Evolutionary conservation across 2,113 vertebrate genomes (phyloP).

Genomic region (Nesogale talazaci): DNA sequence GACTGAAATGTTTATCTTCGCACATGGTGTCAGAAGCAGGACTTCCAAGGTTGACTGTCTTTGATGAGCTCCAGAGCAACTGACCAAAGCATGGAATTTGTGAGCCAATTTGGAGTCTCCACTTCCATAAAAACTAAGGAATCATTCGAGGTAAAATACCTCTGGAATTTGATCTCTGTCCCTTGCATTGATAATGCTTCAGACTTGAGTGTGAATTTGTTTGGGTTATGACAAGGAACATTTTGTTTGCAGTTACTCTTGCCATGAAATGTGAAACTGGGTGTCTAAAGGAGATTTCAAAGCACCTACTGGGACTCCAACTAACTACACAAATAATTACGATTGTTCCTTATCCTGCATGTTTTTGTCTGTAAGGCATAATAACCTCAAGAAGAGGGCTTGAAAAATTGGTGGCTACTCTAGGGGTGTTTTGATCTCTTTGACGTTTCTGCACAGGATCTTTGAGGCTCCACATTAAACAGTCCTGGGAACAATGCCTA

Average conservation of each 20-base stretch:
- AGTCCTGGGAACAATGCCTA: too few species aligned
- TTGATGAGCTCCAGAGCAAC: neutral
- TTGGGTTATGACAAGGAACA: too few species aligned
- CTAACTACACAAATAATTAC: neutral
- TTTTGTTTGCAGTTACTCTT: neutral
- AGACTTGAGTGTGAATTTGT: too few species aligned
- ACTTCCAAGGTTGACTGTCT: neutral
- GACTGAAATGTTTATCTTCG: too few species aligned
- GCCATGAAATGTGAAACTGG: too few species aligned
- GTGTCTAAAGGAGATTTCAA: neutral
- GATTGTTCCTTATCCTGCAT: neutral
- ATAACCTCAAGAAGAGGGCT: neutral
- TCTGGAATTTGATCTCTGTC: too few species aligned
- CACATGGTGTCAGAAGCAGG: too few species aligned
- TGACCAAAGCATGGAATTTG: too few species aligned
- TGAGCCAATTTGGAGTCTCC: neutral
- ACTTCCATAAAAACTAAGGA: neutral
- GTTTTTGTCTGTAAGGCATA: neutral
- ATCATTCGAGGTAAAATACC: neutral
- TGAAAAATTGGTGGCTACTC: neutral
- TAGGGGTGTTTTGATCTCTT: neutral
- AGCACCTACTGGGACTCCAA: neutral
- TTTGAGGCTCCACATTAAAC: neutral
- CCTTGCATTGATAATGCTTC: too few species aligned
- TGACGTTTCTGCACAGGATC: neutral